These are phyloP conservation scores for Serinus canaria DNA, from an alignment of 2,113 vertebrate species.

Conservation along the genomic window DNA sequence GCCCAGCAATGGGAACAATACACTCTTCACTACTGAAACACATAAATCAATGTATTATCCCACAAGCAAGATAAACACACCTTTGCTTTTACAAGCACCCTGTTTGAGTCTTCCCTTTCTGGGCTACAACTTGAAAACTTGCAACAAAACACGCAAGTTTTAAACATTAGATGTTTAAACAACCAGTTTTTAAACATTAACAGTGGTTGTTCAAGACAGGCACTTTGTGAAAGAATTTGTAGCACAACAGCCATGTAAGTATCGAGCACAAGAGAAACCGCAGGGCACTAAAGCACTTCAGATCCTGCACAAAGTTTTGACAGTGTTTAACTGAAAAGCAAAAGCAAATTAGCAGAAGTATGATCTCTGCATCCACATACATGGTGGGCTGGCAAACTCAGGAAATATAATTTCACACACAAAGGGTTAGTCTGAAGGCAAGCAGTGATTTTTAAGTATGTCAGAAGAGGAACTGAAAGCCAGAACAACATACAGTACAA, in stretches of 20 bases:
- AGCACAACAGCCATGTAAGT: neutral
- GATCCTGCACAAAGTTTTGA: neutral
- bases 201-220: neutral
- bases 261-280: neutral
- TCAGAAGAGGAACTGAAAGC: neutral
- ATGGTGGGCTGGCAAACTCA: neutral
- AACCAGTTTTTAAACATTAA: neutral
- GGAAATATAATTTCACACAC: neutral
- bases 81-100: neutral
- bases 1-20: constrained; percentile 62
- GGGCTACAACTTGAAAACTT: neutral
- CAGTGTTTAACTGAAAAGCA: neutral
- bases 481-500: neutral
- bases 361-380: neutral
- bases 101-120: neutral
- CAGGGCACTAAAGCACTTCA: neutral
- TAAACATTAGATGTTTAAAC: neutral
- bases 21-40: constrained; percentile 78
- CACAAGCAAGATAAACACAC: neutral
- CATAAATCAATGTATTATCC: neutral
- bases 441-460: neutral
- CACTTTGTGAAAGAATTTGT: neutral
- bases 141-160: neutral
- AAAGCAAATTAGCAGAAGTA: neutral
- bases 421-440: neutral